Evolutionary conservation across 2,797 vertebrate species (phyloP).

Genomic region (Syngnathus acus): DNA sequence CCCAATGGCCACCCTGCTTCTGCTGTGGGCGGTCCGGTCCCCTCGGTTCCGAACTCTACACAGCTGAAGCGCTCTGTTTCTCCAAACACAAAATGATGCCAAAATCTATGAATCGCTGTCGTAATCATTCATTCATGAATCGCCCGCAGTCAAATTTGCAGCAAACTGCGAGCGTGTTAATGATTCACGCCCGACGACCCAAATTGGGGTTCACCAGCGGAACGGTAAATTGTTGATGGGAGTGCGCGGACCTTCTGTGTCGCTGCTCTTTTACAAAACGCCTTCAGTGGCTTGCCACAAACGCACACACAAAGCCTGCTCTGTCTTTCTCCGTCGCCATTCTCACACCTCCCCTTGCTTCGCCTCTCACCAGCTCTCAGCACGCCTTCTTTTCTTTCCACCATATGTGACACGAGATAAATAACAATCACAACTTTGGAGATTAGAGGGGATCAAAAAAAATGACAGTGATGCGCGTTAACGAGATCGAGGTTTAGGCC

Average conservation of each 20-base stretch:
- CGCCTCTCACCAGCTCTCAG: neutral
- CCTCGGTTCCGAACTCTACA: too few relatives aligned
- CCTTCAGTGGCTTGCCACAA: slow-evolving; percentile 5
- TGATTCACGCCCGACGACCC: neutral
- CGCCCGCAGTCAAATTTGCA: neutral
- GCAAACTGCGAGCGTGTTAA: neutral
- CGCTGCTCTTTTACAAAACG: slow-evolving; percentile 11
- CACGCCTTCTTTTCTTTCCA: neutral
- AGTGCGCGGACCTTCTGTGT: neutral
- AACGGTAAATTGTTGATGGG: slow-evolving; percentile 4
- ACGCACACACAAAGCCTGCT: neutral
- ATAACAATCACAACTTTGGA: too few relatives aligned
- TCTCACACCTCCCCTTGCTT: neutral
- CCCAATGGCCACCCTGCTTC: too few relatives aligned
- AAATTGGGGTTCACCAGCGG: slow-evolving; percentile 2
- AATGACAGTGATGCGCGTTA: neutral
- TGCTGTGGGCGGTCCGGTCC: too few relatives aligned
- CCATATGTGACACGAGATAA: neutral
- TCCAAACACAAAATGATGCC: neutral
- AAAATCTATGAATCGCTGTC: neutral
- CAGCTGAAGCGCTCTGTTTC: neutral
- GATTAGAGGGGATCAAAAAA: neutral
- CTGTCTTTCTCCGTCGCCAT: neutral
- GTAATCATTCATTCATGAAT: neutral
- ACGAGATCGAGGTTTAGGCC: neutral